Conservation (phyloP, 2,888 invertebrate genomes). For the Petrolisthes cinctipes region DNA sequence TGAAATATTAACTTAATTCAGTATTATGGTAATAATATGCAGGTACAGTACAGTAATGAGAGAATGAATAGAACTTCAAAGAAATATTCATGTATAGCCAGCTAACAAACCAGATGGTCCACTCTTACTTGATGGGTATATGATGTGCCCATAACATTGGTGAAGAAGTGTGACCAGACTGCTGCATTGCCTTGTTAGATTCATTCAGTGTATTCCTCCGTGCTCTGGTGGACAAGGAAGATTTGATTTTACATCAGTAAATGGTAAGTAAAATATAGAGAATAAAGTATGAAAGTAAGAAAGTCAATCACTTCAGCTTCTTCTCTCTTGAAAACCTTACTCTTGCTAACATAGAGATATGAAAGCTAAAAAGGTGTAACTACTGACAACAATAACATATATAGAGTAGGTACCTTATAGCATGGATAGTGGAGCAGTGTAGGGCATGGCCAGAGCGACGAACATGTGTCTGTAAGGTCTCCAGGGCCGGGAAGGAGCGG, state of each 20-base stretch:
- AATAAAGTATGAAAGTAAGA: neutral
- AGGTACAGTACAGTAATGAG: neutral
- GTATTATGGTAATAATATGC: neutral
- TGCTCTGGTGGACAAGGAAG: constrained; percentile 8
- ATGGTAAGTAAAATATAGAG: neutral
- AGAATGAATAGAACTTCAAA: neutral
- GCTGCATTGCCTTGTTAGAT: neutral
- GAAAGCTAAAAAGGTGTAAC: neutral
- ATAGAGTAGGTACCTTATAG: constrained; percentile 37
- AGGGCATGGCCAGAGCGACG: constrained; percentile 50
- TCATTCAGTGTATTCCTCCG: constrained; percentile 32
- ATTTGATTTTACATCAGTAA: neutral
- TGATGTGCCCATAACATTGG: constrained; percentile 38
- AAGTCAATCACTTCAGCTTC: neutral
- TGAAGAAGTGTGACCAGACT: neutral
- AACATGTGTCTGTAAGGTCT: constrained; percentile 57
- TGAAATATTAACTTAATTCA: constrained; percentile 3
- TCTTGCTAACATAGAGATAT: too few species aligned
- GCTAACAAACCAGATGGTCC: neutral
- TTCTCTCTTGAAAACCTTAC: neutral
- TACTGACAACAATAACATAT: neutral
- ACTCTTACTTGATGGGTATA: constrained; percentile 44
- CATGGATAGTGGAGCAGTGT: constrained; percentile 39
- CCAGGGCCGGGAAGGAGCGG: constrained; percentile 42
- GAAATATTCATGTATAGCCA: neutral